Evolutionary conservation across 2,113 vertebrate species (phyloP).

Genomic region (Nibea coibor): DNA sequence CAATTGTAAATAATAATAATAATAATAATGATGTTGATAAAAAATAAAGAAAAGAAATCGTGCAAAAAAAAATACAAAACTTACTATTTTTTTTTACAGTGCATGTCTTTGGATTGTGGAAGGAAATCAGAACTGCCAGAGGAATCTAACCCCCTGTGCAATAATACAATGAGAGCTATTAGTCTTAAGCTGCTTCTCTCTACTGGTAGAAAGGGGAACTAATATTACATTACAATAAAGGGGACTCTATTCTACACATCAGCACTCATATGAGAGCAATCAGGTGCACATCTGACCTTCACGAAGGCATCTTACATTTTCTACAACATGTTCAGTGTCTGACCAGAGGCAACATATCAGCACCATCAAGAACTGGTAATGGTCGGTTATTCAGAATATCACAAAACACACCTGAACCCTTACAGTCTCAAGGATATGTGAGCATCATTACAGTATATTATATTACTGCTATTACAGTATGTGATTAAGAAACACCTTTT

Average conservation of each 20-base stretch:
- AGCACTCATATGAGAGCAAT: background rate
- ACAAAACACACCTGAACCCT: background rate
- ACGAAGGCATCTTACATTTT: background rate
- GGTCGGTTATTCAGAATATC: background rate
- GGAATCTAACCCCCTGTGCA: background rate
- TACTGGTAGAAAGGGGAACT: background rate
- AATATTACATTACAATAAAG: background rate
- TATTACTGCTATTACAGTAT: background rate
- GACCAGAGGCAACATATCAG: background rate
- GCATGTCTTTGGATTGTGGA: background rate
- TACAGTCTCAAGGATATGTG: background rate
- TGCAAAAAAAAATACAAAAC: too few species aligned
- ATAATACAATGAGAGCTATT: background rate
- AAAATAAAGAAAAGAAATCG: too few species aligned
- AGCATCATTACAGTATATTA: background rate
- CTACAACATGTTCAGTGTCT: background rate
- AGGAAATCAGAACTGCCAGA: background rate
- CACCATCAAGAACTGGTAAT: background rate
- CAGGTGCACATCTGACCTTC: background rate
- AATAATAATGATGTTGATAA: too few species aligned
- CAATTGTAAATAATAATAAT: background rate
- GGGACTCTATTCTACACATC: background rate
- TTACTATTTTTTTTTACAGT: too few species aligned
- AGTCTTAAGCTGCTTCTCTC: background rate
- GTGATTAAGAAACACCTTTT: background rate